These are phyloP conservation scores for Phylloscopus collybita DNA, from an alignment of 2,797 vertebrate genomes.

Conservation along the genomic window DNA sequence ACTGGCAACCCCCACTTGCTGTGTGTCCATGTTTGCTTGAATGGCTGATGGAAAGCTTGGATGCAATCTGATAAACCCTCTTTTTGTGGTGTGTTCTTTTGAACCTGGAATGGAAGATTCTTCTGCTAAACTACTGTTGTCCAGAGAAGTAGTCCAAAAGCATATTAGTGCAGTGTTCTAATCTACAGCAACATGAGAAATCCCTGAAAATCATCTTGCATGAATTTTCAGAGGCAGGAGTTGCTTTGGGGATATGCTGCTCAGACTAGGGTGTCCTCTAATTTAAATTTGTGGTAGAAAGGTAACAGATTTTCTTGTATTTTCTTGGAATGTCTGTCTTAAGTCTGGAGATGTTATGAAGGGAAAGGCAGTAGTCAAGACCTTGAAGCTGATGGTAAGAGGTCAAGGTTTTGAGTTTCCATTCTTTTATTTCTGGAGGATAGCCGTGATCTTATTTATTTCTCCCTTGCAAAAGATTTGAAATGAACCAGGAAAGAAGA, in stretches of 20 bases:
- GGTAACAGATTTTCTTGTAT: background rate
- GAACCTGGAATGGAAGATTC: background rate
- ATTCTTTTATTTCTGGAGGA: background rate
- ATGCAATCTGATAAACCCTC: background rate
- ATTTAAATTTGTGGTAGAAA: background rate
- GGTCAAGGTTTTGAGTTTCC: background rate
- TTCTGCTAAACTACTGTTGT: background rate
- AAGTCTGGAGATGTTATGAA: background rate
- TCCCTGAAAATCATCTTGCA: background rate
- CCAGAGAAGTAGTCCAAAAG: background rate
- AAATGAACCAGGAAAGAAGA: background rate
- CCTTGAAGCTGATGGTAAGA: background rate
- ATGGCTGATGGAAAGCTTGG: background rate
- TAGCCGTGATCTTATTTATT: background rate
- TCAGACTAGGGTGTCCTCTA: background rate
- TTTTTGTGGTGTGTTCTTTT: background rate
- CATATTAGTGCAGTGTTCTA: background rate
- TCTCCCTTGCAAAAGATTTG: background rate
- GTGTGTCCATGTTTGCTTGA: background rate
- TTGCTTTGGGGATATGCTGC: background rate
- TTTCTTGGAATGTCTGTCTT: background rate
- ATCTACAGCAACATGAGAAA: background rate
- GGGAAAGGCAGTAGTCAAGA: background rate
- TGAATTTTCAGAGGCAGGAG: background rate
- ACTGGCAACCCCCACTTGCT: background rate